Evolutionary conservation across 1,140 invertebrate genomes (phyloP), one percentile per base, ranked within the genome.

Genomic region (Drosophila rhopaloa): DNA sequence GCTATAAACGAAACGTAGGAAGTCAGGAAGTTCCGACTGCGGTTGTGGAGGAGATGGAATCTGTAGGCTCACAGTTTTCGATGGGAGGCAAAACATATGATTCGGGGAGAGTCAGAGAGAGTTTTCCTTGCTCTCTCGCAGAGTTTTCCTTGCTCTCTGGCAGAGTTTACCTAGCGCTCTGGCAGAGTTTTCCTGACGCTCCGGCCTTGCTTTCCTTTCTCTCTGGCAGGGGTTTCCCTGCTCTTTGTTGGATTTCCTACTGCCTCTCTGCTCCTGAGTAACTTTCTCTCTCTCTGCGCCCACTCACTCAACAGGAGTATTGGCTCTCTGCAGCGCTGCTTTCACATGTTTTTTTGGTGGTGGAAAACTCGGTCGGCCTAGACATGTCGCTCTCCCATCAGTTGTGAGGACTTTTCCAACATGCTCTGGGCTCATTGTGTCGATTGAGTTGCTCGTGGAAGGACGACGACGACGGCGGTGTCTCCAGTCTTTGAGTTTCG

Each of bases 401-500:
- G 73, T 67, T 75, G 62, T 67, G 76, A 91, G 88, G 89, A 91
- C 84, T 91, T 91, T 91, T 89, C 80, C 89, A 89, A 78, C 78
- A 58, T 66, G 68, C 84, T 71, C 54, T 62, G 60, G 73, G 81
- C 86, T 91, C 90, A 91, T 91, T 91, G 90, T 91, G 83, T 91
- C 90, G 86, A 80, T 80, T 89, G 90, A 91, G 90, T 91, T 91
- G 90, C 86, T 91, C 67, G 90, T 78, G 90, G 72, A 82, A 91
- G 90, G 90, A 91, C 90, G 79, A 80, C 81, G 61, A 80, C 81
- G 60, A 57, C 73, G 54, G 57, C 78, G 76, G 61, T 71, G 82
- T 41, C 71, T 65, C 24, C 46, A 72, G 58, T 35, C 51, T 48
- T 38, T 47, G 13, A 27, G n/a, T 43, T 50, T 61, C 58, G 74